A percentile compares a stretch with the other conserved stretches of the same genome.
Conservation (phyloP, 2,113 vertebrate genomes). For the Nesogale talazaci region DNA sequence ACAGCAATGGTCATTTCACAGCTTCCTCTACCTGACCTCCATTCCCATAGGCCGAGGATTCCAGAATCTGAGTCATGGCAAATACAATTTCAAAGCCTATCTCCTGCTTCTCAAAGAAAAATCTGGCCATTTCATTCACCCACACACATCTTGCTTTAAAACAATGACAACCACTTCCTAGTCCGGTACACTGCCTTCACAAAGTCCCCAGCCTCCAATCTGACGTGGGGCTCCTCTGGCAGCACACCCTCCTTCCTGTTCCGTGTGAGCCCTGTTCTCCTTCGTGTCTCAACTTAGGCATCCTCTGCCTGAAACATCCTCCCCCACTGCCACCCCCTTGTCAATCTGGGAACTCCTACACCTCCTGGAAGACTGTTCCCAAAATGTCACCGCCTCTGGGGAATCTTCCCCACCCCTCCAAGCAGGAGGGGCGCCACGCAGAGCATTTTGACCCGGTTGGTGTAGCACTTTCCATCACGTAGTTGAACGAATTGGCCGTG, state of each 20-base stretch:
- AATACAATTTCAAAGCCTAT: background rate
- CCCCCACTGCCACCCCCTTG: background rate
- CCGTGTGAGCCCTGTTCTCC: background rate
- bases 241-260: background rate
- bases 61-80: constrained; percentile 29
- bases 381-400: constrained; percentile 55
- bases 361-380: constrained; percentile 35
- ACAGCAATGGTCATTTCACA: background rate
- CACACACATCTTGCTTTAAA: background rate
- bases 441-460: background rate
- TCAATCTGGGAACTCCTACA: constrained; percentile 67
- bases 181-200: background rate
- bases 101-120: background rate
- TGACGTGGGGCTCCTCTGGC: background rate
- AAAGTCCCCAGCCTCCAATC: background rate
- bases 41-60: background rate
- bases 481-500: background rate
- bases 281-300: background rate
- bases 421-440: background rate
- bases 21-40: background rate
- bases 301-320: background rate
- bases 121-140: constrained; percentile 21
- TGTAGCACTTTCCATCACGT: background rate
- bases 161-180: constrained; percentile 4
- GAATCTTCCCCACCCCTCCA: constrained; percentile 10